A percentile compares a stretch with the other conserved stretches of the same genome.
Evolutionary conservation across 2,888 invertebrate genomes (phyloP).

Genomic region (Netelia inedita): DNA sequence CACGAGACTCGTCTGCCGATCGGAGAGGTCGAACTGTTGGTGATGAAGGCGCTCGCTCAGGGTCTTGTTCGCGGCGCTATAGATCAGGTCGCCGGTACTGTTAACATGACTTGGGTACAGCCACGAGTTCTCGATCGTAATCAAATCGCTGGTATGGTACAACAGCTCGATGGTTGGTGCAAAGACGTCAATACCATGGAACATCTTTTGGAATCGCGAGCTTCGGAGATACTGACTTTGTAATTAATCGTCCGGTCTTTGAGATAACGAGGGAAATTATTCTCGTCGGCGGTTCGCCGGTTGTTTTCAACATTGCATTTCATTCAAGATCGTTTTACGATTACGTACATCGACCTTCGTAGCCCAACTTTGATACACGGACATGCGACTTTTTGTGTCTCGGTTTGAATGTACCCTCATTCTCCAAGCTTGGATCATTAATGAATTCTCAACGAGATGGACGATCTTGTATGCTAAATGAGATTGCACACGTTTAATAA

Average conservation of each 20-base stretch:
- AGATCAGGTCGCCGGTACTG: constrained; percentile 93
- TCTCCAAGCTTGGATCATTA: constrained; percentile 35
- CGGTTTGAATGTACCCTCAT: constrained; percentile 30
- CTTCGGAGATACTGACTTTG: constrained; percentile 91
- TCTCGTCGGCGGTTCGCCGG: constrained; percentile 5
- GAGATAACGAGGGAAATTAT: constrained; percentile 43
- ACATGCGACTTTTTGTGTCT: not conserved
- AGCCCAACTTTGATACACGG: not conserved
- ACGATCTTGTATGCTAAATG: constrained; percentile 51
- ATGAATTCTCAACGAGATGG: constrained; percentile 21
- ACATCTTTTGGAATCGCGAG: constrained; percentile 90
- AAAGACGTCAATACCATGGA: constrained; percentile 92
- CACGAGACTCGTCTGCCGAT: constrained; percentile 93
- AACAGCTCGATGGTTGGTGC: constrained; percentile 90
- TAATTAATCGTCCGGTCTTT: constrained; percentile 80
- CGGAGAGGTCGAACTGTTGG: constrained; percentile 96
- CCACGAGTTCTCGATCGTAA: constrained; percentile 91
- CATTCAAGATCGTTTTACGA: not conserved
- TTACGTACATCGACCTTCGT: constrained; percentile 23
- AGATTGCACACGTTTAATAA: constrained; percentile 62
- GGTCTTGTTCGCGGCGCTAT: constrained; percentile 97
- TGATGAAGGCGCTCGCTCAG: constrained; percentile 99
- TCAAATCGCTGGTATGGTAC: constrained; percentile 91
- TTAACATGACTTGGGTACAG: constrained; percentile 95
- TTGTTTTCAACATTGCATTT: constrained; percentile 43